A percentile compares a stretch with the other conserved stretches of the same genome.
Conservation (phyloP, 2,797 vertebrate genomes). For the Coregonus suidteri region DNA sequence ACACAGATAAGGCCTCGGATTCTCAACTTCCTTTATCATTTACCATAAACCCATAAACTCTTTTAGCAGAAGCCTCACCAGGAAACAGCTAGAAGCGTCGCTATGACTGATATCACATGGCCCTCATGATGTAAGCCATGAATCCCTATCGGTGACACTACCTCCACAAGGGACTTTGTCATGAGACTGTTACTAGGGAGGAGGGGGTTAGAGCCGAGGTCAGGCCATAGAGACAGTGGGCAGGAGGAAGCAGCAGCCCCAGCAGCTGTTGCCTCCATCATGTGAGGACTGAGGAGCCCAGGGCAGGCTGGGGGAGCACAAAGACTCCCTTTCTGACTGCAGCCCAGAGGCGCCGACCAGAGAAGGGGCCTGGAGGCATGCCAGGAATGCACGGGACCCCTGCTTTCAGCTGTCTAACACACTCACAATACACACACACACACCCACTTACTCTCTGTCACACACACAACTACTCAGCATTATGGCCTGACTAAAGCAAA, state of each 20-base stretch:
- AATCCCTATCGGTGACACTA: conserved; percentile 38
- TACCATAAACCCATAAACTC: conserved; percentile 4
- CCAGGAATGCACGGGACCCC: conserved; percentile 72
- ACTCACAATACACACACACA: neutral
- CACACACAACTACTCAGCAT: conserved; percentile 13
- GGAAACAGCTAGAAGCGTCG: neutral
- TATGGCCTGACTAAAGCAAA: conserved; percentile 46
- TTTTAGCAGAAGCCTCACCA: neutral
- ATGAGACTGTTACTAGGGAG: too few relatives aligned
- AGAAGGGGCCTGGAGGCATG: conserved; percentile 65
- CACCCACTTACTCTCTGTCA: conserved; percentile 7
- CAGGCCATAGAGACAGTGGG: conserved; percentile 13
- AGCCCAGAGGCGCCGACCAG: conserved; percentile 41
- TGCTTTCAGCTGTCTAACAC: conserved; percentile 71
- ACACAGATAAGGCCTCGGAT: neutral
- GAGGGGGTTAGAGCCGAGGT: conserved; percentile 36
- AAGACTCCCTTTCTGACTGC: conserved; percentile 64
- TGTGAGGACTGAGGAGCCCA: conserved; percentile 42
- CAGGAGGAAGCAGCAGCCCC: conserved; percentile 34
- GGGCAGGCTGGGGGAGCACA: conserved; percentile 55
- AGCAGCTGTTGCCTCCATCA: conserved; percentile 76
- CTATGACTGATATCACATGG: conserved; percentile 13
- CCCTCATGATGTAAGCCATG: conserved; percentile 13
- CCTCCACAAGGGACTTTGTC: neutral
- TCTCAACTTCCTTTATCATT: neutral